Conservation (phyloP, 2,113 vertebrate species). For the Chaetodon auriga region DNA sequence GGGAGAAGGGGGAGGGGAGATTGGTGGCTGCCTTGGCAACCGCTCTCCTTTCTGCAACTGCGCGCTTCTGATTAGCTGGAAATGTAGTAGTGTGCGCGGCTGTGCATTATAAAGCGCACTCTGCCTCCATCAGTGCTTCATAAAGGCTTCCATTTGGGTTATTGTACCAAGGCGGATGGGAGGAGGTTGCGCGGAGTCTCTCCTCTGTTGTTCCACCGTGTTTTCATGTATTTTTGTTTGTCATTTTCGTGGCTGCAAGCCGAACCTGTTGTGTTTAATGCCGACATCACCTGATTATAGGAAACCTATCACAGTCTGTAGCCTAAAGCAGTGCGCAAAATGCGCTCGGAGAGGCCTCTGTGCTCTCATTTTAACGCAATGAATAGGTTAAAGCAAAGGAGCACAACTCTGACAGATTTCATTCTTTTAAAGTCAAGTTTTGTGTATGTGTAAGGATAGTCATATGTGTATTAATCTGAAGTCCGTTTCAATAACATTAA, state of each 20-base stretch:
- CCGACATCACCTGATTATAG: background rate
- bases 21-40: conserved; percentile 86
- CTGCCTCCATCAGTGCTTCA: conserved; percentile 73
- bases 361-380: background rate
- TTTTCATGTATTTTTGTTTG: conserved; percentile 3
- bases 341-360: conserved; percentile 9
- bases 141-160: conserved; percentile 78
- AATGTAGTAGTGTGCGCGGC: conserved; percentile 79
- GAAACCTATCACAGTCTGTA: conserved; percentile 21
- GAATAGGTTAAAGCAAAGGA: too few relatives aligned
- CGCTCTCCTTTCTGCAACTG: conserved; percentile 84
- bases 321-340: conserved; percentile 12
- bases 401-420: too few relatives aligned
- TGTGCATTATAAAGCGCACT: conserved; percentile 74
- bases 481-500: background rate
- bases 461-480: too few relatives aligned
- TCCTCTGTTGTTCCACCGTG: conserved; percentile 43
- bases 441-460: background rate
- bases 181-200: conserved; percentile 45
- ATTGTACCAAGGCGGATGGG: conserved; percentile 71
- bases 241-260: conserved; percentile 15
- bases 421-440: background rate
- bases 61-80: conserved; percentile 84
- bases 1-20: conserved; percentile 82
- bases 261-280: conserved; percentile 11